Percentiles rank a stretch among this genome's conserved stretches.
These are phyloP conservation scores for Denticeps clupeoides DNA, from an alignment of 2,797 vertebrate genomes.

Conservation along the genomic window DNA sequence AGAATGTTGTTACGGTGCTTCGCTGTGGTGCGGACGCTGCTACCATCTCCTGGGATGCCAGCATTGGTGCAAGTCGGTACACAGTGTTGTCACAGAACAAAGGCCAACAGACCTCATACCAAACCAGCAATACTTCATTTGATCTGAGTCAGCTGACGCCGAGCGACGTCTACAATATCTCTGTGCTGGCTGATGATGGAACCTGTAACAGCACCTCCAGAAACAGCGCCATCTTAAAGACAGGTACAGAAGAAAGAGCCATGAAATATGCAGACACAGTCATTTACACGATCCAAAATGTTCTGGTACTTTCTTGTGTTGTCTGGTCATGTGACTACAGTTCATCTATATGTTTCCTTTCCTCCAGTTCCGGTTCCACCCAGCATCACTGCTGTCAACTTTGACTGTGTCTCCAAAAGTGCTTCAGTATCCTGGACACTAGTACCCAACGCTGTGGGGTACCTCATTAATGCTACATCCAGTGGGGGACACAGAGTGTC, in stretches of 20 bases:
- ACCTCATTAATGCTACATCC: too few relatives aligned
- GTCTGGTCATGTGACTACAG: neutral
- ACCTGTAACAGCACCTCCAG: neutral
- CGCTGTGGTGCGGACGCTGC: conserved; percentile 42
- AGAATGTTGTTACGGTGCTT: conserved; percentile 36
- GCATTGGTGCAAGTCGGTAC: conserved; percentile 35
- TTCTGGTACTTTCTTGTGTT: neutral
- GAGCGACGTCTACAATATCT: neutral
- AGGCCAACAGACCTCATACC: conserved; percentile 34
- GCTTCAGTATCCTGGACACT: conserved; percentile 18
- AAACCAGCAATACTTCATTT: conserved; percentile 20
- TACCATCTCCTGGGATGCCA: conserved; percentile 43
- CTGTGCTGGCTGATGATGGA: neutral
- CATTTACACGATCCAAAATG: too few relatives aligned
- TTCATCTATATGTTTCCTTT: neutral
- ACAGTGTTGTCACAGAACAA: conserved; percentile 30
- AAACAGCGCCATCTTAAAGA: neutral
- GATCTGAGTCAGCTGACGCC: neutral
- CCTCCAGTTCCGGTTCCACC: conserved; percentile 14
- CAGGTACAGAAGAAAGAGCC: neutral
- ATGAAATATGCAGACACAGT: too few relatives aligned
- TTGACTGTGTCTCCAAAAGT: conserved; percentile 16
- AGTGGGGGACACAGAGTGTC: too few relatives aligned
- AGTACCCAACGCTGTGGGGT: too few relatives aligned
- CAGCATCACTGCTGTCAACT: conserved; percentile 8